These are phyloP conservation scores for Novumbra hubbsi DNA, from an alignment of 2,797 vertebrate species.

Conservation along the genomic window DNA sequence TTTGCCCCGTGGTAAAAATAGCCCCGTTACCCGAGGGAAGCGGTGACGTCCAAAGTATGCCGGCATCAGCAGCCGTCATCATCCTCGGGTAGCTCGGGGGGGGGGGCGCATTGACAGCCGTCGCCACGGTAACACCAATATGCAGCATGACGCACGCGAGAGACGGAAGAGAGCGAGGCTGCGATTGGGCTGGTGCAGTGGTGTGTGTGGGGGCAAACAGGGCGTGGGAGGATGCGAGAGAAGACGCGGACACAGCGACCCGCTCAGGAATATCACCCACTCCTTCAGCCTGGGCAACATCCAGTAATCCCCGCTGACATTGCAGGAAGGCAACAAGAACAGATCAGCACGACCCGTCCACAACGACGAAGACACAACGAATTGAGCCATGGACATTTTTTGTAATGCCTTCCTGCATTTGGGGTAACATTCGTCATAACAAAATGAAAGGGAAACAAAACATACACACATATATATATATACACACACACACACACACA, in stretches of 20 bases:
- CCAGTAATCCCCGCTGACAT: slow-evolving; percentile 49
- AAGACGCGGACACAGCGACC: slow-evolving; percentile 26
- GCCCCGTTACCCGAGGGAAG: slow-evolving; percentile 61
- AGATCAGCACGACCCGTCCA: slow-evolving; percentile 42
- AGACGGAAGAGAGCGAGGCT: slow-evolving; percentile 30
- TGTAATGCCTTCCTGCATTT: slow-evolving; percentile 23
- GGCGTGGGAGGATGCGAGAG: slow-evolving; percentile 46
- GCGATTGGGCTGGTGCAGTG: slow-evolving; percentile 55
- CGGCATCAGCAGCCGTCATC: slow-evolving; percentile 67
- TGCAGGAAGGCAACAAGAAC: slow-evolving; percentile 38
- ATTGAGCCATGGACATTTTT: slow-evolving; percentile 39
- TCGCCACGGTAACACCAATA: slow-evolving; percentile 71
- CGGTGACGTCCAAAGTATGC: slow-evolving; percentile 63
- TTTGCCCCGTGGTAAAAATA: slow-evolving; percentile 71
- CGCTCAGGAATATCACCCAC: neutral
- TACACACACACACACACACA: slow-evolving; percentile 9
- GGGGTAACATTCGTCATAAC: slow-evolving; percentile 16
- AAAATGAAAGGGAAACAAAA: slow-evolving; percentile 9
- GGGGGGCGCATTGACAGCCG: slow-evolving; percentile 55
- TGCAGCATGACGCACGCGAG: slow-evolving; percentile 66
- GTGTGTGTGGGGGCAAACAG: slow-evolving; percentile 14
- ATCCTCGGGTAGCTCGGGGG: slow-evolving; percentile 24
- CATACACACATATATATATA: slow-evolving; percentile 18
- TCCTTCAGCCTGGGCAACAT: slow-evolving; percentile 27
- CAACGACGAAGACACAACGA: slow-evolving; percentile 43